phyloP scores from a whole-genome alignment of 1,140 invertebrate genomes.

The Globodera rostochiensis region DNA sequence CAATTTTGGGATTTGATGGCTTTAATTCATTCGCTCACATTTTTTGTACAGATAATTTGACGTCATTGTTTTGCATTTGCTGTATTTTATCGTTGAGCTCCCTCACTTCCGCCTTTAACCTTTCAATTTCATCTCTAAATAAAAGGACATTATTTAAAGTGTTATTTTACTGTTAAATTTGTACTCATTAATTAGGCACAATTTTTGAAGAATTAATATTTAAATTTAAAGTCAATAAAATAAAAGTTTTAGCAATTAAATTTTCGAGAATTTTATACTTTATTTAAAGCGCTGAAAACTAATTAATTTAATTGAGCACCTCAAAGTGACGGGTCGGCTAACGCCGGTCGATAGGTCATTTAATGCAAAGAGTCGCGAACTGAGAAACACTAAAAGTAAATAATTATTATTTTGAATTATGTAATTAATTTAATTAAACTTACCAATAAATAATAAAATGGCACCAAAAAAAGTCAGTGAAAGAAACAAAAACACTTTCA shows the following conservation, averaged over 20 bases:
- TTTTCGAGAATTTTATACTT: too few relatives aligned
- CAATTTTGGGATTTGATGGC: not conserved
- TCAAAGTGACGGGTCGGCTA: conserved; percentile 1
- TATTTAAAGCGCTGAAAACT: not conserved
- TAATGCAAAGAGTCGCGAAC: conserved; percentile 30
- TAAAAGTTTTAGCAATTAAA: too few relatives aligned
- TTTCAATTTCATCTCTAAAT: conserved; percentile 34
- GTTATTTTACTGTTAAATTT: not conserved
- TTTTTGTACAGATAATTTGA: conserved; percentile 33
- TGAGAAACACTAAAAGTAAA: conserved; percentile 21
- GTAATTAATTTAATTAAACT: not conserved
- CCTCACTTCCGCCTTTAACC: conserved; percentile 29
- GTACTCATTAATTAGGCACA: too few relatives aligned
- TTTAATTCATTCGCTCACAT: not conserved
- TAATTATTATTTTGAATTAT: not conserved
- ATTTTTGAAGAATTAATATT: too few relatives aligned
- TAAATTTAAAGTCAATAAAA: too few relatives aligned
- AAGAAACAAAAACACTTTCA: not conserved
- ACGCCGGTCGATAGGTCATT: conserved; percentile 17
- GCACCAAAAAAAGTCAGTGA: not conserved
- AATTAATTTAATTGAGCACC: conserved; percentile 2
- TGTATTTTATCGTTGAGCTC: conserved; percentile 30
- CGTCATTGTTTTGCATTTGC: conserved; percentile 16
- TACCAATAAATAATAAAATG: conserved; percentile 4
- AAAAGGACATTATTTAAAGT: not conserved